Percentiles rank a stretch among this genome's conserved stretches.
phyloP scores from a whole-genome alignment of 1,140 invertebrate genomes.

The Bombus impatiens region DNA sequence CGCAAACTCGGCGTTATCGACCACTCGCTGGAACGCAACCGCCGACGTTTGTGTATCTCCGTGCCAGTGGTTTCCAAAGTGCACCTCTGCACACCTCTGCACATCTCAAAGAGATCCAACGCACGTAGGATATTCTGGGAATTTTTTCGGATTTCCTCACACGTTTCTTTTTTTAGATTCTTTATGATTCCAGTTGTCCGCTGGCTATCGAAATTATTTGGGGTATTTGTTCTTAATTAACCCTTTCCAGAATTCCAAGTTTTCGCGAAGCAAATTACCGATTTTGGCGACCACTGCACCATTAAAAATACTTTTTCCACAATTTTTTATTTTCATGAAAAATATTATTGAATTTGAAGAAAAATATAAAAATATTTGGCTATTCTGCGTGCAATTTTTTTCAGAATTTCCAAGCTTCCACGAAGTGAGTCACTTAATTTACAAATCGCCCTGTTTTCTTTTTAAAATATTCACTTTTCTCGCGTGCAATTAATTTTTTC shows the following conservation, averaged over 20 bases:
- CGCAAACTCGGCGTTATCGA: conserved; percentile 78
- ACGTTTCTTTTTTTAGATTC: background rate
- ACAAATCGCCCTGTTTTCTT: too few species aligned
- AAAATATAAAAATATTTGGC: background rate
- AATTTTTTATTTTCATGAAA: too few species aligned
- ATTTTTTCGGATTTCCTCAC: background rate
- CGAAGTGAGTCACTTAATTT: too few species aligned
- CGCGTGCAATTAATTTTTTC: background rate
- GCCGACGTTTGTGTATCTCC: conserved; percentile 30
- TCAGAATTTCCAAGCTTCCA: background rate
- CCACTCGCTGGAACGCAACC: conserved; percentile 49
- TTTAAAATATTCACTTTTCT: background rate
- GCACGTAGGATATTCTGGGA: too few species aligned
- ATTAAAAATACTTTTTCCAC: too few species aligned
- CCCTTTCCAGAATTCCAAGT: background rate
- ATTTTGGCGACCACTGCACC: background rate
- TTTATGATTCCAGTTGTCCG: too few species aligned
- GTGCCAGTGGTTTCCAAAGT: conserved; percentile 42
- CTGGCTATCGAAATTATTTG: too few species aligned
- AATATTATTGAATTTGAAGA: background rate
- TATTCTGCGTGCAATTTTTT: background rate
- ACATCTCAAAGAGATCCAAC: background rate
- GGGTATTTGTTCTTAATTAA: background rate
- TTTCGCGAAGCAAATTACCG: background rate
- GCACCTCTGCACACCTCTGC: conserved; percentile 33